These are phyloP conservation scores for Cosmopolites sordidus DNA, from an alignment of 2,888 invertebrate genomes.

Conservation along the genomic window DNA sequence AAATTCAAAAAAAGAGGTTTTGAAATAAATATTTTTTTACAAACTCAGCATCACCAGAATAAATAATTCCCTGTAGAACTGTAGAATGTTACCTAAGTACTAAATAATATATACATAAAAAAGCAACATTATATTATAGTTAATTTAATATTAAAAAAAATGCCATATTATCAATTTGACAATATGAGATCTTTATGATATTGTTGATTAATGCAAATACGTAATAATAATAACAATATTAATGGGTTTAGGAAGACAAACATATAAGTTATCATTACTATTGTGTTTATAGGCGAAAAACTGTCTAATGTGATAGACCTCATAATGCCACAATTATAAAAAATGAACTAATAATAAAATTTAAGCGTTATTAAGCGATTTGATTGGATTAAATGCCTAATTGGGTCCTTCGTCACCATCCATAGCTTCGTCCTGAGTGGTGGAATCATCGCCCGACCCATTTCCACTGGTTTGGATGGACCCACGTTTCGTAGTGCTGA, in stretches of 20 bases:
- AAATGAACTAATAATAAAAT: constrained; percentile 6
- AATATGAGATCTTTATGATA: constrained; percentile 7
- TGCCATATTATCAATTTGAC: constrained; percentile 12
- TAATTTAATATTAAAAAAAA: constrained; percentile 20
- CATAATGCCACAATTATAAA: background rate
- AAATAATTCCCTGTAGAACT: constrained; percentile 23
- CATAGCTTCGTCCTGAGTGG: constrained; percentile 71
- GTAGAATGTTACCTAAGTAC: constrained; percentile 37
- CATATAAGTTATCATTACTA: no score
- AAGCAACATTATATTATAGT: constrained; percentile 29
- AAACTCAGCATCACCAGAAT: constrained; percentile 9
- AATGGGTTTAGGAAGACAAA: background rate
- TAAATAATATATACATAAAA: constrained; percentile 34
- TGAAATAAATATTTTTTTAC: constrained; percentile 20
- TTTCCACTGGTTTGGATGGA: constrained; percentile 59
- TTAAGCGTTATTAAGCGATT: constrained; percentile 20
- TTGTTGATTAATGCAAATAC: background rate
- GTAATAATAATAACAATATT: no score
- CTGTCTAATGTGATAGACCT: background rate
- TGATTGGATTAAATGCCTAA: constrained; percentile 36
- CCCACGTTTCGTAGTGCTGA: constrained; percentile 62
- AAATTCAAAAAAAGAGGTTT: background rate
- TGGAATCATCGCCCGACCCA: constrained; percentile 71
- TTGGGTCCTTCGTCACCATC: constrained; percentile 66
- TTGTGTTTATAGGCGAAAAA: no score